Evolutionary conservation across 1,140 invertebrate species (phyloP), one percentile per base, ranked within the genome.

Genomic region (Ceratoteleas bidentatus): DNA sequence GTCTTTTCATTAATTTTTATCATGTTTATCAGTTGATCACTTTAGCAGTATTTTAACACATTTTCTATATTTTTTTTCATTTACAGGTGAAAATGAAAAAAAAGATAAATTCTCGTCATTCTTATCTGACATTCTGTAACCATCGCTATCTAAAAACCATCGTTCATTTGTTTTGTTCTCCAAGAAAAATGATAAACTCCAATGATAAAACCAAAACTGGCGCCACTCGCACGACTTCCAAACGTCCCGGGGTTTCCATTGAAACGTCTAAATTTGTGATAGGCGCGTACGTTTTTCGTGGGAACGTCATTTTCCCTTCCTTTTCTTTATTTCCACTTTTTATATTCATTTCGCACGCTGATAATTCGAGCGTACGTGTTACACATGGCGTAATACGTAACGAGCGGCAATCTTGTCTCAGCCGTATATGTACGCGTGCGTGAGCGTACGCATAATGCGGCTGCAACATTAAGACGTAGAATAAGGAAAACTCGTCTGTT

Each of bases 331-430:
- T 36, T 62, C 47, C 0, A 65, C 53, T 66, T 81, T 72, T 75
- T 64, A 40, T 62, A 64, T 76, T 76, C 54, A 47, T 57, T 81
- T 81, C 79, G n/a, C 79, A 81, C 79, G 68, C 66, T 72, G 47
- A 68, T 77, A 80, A 84, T 84, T 80, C 64, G 68, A 80, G 73
- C 70, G 70, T 74, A 81, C 61, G 80, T 66, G 62, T 80, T 84
- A 76, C 68, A 80, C 81, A 76, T 84, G 72, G 79, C 72, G 79
- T 73, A 76, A 72, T 69, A 80, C 72, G 81, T 79, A 80, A 84
- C 73, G 45, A 76, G 72, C 72, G 76, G 74, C 81, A 76, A 83
- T 79, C 81, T 80, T 72, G 70, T 72, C 62, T 73, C 65, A n/a
- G 16, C 56, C 66, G 54, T 68, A 47, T 72, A 69, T 24, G 65